Conservation (phyloP, 1,140 invertebrate species). For the Liolophura sinensis region DNA sequence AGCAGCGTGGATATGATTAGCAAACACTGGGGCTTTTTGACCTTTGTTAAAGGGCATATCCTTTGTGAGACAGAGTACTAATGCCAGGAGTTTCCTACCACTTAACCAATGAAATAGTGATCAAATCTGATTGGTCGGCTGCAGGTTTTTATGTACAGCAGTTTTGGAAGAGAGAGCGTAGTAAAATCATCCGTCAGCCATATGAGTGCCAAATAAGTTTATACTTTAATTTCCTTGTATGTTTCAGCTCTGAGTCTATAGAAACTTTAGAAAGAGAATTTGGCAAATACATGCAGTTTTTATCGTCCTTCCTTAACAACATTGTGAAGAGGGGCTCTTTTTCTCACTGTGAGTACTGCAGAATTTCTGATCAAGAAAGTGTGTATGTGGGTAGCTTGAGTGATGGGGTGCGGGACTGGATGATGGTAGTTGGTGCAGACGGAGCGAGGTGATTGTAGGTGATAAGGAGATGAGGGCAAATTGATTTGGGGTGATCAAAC, state of each 20-base stretch:
- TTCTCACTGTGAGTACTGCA: constrained; percentile 47
- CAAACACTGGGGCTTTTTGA: no score
- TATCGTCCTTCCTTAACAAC: constrained; percentile 53
- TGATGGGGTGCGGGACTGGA: background rate
- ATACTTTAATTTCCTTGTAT: background rate
- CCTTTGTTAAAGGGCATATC: no score
- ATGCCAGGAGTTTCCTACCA: no score
- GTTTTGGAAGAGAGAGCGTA: no score
- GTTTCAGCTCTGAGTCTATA: constrained; percentile 38
- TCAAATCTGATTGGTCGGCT: no score
- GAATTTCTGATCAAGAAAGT: background rate
- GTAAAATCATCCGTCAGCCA: background rate
- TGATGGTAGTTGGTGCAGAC: background rate
- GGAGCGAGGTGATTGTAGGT: background rate
- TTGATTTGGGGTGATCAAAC: background rate
- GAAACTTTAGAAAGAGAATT: constrained; percentile 46
- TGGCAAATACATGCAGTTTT: constrained; percentile 46
- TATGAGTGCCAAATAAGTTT: no score
- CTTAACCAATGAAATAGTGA: no score
- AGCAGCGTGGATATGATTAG: no score
- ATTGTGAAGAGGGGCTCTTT: constrained; percentile 51
- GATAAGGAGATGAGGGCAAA: background rate
- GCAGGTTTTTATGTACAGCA: no score
- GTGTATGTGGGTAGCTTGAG: background rate
- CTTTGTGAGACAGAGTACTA: no score